phyloP scores from a whole-genome alignment of 2,888 invertebrate species.

The Epistrophe eligans region DNA sequence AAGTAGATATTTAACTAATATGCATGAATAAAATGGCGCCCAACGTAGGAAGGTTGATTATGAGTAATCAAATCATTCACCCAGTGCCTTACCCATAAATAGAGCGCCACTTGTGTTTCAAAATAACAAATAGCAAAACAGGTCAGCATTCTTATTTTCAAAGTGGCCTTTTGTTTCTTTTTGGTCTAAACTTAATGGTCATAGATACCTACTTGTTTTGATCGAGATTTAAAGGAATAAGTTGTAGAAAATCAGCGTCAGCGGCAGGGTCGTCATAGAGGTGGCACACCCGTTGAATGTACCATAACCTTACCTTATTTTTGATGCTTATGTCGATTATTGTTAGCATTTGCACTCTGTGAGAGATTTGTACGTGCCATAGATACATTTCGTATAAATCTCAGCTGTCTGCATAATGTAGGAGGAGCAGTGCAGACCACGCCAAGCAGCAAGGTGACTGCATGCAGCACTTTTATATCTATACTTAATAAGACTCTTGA shows the following conservation, averaged over 20 bases:
- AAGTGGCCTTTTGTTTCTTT: conserved; percentile 16
- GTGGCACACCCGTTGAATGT: conserved; percentile 62
- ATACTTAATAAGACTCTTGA: conserved; percentile 1
- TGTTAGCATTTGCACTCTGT: conserved; percentile 47
- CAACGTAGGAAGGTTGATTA: conserved; percentile 20
- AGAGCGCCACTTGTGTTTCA: conserved; percentile 62
- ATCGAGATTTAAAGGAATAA: conserved; percentile 2
- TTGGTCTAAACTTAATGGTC: conserved; percentile 6
- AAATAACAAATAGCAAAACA: background rate
- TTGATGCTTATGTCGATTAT: conserved; percentile 57
- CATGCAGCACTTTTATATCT: conserved; percentile 25
- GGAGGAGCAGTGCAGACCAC: conserved; percentile 43
- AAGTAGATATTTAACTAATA: background rate
- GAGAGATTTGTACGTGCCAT: conserved; percentile 28
- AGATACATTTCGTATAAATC: background rate
- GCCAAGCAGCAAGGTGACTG: conserved; percentile 46
- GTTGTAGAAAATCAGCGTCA: conserved; percentile 9
- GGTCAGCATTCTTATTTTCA: conserved; percentile 33
- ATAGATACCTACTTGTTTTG: background rate
- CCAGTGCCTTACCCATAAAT: conserved; percentile 46
- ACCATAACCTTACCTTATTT: conserved; percentile 54
- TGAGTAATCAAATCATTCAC: background rate
- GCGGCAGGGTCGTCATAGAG: background rate
- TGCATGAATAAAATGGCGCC: conserved; percentile 33
- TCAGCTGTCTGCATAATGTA: background rate